Percentiles rank a stretch among this genome's conserved stretches.
Conservation (phyloP, 92 coral and sea anemone species). For the Zoanthus solanderi region DNA sequence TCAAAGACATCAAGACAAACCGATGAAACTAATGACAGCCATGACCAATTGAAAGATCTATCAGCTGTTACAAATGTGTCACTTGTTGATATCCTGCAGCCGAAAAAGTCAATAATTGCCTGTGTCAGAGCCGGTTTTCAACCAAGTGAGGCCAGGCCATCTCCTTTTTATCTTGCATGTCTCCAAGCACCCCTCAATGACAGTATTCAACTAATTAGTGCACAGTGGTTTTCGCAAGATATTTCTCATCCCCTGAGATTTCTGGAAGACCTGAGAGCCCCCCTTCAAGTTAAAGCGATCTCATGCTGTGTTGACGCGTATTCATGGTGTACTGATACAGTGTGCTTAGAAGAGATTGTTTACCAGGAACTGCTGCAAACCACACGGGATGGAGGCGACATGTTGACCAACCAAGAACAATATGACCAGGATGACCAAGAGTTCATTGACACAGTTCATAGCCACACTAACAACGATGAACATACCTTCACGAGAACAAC, state of each 20-base stretch:
- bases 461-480: conserved; percentile 32
- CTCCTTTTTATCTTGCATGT: conserved; percentile 31
- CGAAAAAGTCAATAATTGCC: conserved; percentile 31
- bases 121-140: not conserved
- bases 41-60: conserved; percentile 39
- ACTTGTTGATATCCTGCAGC: conserved; percentile 45
- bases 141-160: conserved; percentile 32
- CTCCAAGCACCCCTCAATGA: conserved; percentile 29
- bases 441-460: conserved; percentile 29
- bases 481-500: conserved; percentile 25
- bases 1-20: conserved; percentile 28
- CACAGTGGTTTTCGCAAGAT: conserved; percentile 32
- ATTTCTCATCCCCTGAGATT: conserved; percentile 27
- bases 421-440: conserved; percentile 32
- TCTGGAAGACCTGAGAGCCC: conserved; percentile 34
- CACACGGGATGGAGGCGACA: conserved; percentile 35
- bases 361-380: conserved; percentile 33
- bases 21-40: conserved; percentile 41
- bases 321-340: conserved; percentile 31
- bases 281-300: conserved; percentile 32
- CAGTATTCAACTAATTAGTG: conserved; percentile 31
- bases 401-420: conserved; percentile 30
- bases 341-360: conserved; percentile 24
- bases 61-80: conserved; percentile 41
- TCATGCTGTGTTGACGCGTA: conserved; percentile 31